Evolutionary conservation across 2,113 vertebrate species (phyloP).

Genomic region (Periophthalmus modestus): DNA sequence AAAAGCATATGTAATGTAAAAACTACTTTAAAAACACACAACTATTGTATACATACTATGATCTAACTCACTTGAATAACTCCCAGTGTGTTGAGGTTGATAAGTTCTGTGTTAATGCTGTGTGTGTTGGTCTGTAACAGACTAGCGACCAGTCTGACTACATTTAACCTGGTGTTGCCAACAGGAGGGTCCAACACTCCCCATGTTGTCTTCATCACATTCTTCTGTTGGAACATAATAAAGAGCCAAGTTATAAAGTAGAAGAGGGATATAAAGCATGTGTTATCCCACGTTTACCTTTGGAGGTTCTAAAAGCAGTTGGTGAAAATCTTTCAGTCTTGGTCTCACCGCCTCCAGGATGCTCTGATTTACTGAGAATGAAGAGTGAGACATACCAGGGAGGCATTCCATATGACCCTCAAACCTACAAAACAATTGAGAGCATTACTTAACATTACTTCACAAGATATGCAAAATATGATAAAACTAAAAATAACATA

Average conservation of each 20-base stretch:
- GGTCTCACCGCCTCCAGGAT: conserved; percentile 95
- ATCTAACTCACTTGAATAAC: conserved; percentile 88
- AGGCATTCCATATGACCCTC: conserved; percentile 97
- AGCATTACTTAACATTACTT: not conserved
- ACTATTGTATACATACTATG: not conserved
- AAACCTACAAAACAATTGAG: conserved; percentile 78
- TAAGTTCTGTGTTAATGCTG: conserved; percentile 90
- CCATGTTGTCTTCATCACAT: conserved; percentile 95
- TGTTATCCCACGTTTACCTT: conserved; percentile 78
- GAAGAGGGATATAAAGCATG: not conserved
- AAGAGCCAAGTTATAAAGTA: conserved; percentile 7
- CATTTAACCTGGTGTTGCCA: conserved; percentile 93
- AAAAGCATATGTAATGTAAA: conserved; percentile 33
- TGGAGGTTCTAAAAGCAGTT: conserved; percentile 93
- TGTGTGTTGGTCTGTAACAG: conserved; percentile 91
- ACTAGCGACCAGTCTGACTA: conserved; percentile 93
- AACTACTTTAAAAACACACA: not conserved
- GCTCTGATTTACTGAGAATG: conserved; percentile 91
- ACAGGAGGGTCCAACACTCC: conserved; percentile 95
- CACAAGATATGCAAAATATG: not conserved
- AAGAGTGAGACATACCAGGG: conserved; percentile 90
- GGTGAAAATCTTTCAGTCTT: conserved; percentile 92
- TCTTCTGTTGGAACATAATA: conserved; percentile 78
- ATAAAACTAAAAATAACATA: conserved; percentile 69
- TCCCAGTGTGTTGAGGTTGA: conserved; percentile 94